Base-by-base conservation (phyloP, 2,797 vertebrate species). In the Argya squamiceps region DNA sequence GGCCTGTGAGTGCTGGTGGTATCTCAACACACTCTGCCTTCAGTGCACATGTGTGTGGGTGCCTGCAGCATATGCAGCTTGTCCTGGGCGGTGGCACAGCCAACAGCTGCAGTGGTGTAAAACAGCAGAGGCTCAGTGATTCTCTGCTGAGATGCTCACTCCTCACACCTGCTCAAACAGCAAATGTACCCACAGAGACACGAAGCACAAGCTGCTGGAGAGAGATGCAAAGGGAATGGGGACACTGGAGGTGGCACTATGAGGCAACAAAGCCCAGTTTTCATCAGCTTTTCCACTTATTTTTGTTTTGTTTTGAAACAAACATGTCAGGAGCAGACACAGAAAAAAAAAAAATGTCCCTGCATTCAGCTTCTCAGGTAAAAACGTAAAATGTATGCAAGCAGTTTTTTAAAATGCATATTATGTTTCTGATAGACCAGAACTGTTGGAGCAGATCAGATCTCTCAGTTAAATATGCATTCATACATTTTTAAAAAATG, bases 381-480 rank as follows among this genome's bases (percentile, higher is more conserved):
- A 97, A 96, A 97, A 96, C 55, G 34, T 68, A 91, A 97, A 96
- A 80, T 77, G 92, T 81, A 97, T 84, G 96, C 76, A 73, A 95
- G 92, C 37, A 65, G 90, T 92, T 97, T 97, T 97, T 95, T 83
- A 92, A 97, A 97, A 97, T 95, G 96, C 65, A 50, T 95, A 91
- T 96, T 96, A 88, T 88, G 56, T 94, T 92, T 96, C 96, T 97
- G 94, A 97, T 96, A 96, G 97, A 97, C 91, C 84, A 96, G 94
- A 96, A 71, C 92, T 96, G 84, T 82, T 96, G 96, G 88, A 97
- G 97, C 96, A 96, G 80, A 96, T 97, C 97, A 94, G 95, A 98
- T 96, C 93, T 97, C 95, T 98, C 97, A 97, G 96, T 97, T 97
- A 97, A 97, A 97, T 97, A 96, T 93, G 97, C 96, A 96, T 96